A percentile compares a stretch with the other conserved stretches of the same genome.
phyloP scores from a whole-genome alignment of 1,140 invertebrate genomes.

The Hypothenemus hampei region DNA sequence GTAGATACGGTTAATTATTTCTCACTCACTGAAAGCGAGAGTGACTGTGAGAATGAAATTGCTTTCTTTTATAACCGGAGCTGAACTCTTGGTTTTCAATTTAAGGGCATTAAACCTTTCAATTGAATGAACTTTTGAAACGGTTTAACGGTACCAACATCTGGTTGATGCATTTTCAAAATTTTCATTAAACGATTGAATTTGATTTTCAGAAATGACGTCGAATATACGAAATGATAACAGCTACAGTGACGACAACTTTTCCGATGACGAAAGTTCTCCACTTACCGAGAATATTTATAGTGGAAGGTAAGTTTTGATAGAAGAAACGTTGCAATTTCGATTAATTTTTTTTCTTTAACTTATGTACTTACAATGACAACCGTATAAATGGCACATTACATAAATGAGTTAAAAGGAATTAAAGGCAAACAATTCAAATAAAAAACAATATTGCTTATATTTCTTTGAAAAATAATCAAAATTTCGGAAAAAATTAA shows the following conservation, averaged over 20 bases:
- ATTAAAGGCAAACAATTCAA: no score
- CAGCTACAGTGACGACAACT: conserved; percentile 66
- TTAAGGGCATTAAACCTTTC: conserved; percentile 17
- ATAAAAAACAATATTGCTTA: no score
- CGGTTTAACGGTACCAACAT: conserved; percentile 1
- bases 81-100: conserved; percentile 13
- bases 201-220: conserved; percentile 47
- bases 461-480: no score
- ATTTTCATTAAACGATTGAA: not conserved
- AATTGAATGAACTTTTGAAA: not conserved
- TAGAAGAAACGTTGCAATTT: no score
- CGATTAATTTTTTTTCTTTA: no score
- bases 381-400: no score
- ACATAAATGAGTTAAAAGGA: no score
- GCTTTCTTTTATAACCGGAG: conserved; percentile 15
- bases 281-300: conserved; percentile 80
- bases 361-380: no score
- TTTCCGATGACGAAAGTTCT: conserved; percentile 78
- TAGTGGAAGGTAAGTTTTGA: conserved; percentile 73
- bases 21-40: conserved; percentile 16
- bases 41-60: conserved; percentile 23
- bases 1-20: conserved; percentile 10
- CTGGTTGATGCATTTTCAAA: not conserved
- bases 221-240: conserved; percentile 56
- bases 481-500: no score